Conservation (phyloP, 2,888 invertebrate genomes). For the Drosophila pseudotalamancana region DNA sequence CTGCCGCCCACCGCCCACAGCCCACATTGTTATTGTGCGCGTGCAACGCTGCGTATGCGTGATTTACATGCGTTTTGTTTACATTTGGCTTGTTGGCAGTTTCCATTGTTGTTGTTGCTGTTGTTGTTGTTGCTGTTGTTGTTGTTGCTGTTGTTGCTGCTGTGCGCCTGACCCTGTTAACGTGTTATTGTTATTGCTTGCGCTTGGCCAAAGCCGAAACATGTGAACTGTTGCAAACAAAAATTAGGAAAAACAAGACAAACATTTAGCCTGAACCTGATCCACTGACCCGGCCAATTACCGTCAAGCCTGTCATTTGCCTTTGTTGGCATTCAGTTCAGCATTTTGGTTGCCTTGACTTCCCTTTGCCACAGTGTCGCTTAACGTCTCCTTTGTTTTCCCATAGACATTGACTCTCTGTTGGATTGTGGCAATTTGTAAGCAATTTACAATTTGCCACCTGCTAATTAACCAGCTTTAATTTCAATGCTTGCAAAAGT, state of each 20-base stretch:
- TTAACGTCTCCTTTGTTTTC: slow-evolving; percentile 44
- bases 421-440: slow-evolving; percentile 55
- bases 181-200: slow-evolving; percentile 64
- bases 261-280: slow-evolving; percentile 34
- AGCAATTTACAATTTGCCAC: slow-evolving; percentile 56
- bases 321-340: slow-evolving; percentile 8
- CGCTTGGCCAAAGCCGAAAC: slow-evolving; percentile 60
- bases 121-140: slow-evolving; percentile 20
- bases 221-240: slow-evolving; percentile 57
- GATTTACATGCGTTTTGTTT: slow-evolving; percentile 76
- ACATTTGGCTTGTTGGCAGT: slow-evolving; percentile 28
- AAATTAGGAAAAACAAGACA: slow-evolving; percentile 50
- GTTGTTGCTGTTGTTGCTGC: slow-evolving; percentile 23
- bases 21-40: slow-evolving; percentile 64
- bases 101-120: slow-evolving; percentile 20
- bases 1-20: neutral
- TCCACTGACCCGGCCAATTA: slow-evolving; percentile 35
- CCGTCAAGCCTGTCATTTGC: neutral
- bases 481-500: slow-evolving; percentile 66
- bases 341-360: slow-evolving; percentile 3
- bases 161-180: slow-evolving; percentile 39
- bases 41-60: slow-evolving; percentile 74
- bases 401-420: slow-evolving; percentile 1
- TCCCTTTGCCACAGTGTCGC: slow-evolving; percentile 20
- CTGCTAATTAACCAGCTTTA: slow-evolving; percentile 70